phyloP scores from a whole-genome alignment of 2,797 vertebrate species.

The Allenopithecus nigroviridis region DNA sequence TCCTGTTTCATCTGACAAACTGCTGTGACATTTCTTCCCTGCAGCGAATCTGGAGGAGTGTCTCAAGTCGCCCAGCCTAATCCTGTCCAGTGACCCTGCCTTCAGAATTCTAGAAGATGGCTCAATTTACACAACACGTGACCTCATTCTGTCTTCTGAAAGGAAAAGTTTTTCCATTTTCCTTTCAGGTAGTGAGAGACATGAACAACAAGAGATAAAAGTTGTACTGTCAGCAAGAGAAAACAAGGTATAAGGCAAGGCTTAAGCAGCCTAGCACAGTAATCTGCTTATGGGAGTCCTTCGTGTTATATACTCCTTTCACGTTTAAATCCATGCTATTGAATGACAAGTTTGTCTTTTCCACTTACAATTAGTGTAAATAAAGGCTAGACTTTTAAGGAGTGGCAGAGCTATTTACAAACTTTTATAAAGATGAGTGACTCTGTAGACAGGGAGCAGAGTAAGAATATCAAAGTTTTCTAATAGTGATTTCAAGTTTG shows the following conservation, averaged over 20 bases:
- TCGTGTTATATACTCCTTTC: background rate
- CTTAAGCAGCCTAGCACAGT: background rate
- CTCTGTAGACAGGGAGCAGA: background rate
- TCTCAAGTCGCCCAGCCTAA: constrained; percentile 69
- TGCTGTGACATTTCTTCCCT: constrained; percentile 65
- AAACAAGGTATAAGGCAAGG: constrained; percentile 52
- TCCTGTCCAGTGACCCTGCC: constrained; percentile 78
- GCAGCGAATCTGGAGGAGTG: constrained; percentile 86
- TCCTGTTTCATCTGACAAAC: constrained; percentile 46
- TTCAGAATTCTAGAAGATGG: constrained; percentile 86
- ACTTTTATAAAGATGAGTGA: background rate
- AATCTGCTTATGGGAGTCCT: background rate
- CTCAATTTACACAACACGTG: constrained; percentile 79
- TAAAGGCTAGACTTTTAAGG: background rate
- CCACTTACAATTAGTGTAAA: background rate
- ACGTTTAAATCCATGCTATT: background rate
- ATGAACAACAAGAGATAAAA: constrained; percentile 80
- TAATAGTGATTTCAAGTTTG: constrained; percentile 16
- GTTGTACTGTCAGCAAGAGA: constrained; percentile 80
- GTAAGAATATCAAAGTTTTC: background rate
- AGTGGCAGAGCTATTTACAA: background rate
- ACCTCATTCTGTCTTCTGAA: constrained; percentile 78
- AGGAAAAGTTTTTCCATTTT: constrained; percentile 85
- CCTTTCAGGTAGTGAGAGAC: constrained; percentile 73
- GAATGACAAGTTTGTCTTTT: background rate